Percentiles rank a stretch among this genome's conserved stretches.
phyloP scores from a whole-genome alignment of 2,888 invertebrate species.

The Nephrotoma flavescens region DNA sequence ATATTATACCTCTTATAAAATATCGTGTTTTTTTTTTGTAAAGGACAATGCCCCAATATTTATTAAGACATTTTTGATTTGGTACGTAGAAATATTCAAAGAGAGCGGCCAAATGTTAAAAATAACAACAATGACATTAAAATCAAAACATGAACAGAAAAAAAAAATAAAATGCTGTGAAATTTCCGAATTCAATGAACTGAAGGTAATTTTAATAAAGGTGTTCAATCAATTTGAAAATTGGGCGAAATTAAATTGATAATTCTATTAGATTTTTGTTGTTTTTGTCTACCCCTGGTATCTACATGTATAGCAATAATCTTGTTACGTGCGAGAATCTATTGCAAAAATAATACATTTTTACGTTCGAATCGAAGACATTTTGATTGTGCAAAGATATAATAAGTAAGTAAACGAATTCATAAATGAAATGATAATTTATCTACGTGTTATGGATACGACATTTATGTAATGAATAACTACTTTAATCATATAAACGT shows the following conservation, averaged over 20 bases:
- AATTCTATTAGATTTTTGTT: neutral
- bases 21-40: too few species aligned
- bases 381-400: neutral
- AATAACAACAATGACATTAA: neutral
- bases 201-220: neutral
- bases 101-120: too few species aligned
- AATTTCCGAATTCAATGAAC: neutral
- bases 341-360: neutral
- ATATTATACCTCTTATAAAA: too few species aligned
- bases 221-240: neutral
- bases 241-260: neutral
- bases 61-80: too few species aligned
- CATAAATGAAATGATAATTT: neutral
- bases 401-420: neutral
- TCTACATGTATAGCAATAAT: neutral
- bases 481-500: neutral
- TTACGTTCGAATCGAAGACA: neutral
- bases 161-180: neutral
- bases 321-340: neutral
- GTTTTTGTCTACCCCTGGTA: neutral
- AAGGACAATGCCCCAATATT: too few species aligned
- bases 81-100: too few species aligned
- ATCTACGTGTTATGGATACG: neutral
- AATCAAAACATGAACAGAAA: neutral
- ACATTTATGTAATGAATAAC: neutral